A percentile compares a stretch with the other conserved stretches of the same genome.
These are phyloP conservation scores for Neomorphus geoffroyi DNA, from an alignment of 2,797 vertebrate genomes.

Conservation along the genomic window DNA sequence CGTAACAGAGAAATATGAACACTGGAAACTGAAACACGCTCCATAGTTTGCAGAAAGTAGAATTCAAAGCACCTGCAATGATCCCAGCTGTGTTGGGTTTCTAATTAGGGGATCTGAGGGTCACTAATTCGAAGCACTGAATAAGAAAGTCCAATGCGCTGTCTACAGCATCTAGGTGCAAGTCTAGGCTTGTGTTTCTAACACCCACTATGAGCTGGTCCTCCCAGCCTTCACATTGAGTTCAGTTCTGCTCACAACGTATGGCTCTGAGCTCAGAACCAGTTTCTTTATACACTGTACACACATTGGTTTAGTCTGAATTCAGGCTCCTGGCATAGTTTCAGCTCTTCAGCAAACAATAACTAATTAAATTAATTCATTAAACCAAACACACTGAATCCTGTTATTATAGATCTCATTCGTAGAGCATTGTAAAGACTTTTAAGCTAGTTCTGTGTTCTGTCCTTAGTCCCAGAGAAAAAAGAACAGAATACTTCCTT, in stretches of 20 bases:
- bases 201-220: neutral
- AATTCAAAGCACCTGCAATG: neutral
- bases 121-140: neutral
- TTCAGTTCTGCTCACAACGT: neutral
- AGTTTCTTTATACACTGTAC: neutral
- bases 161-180: neutral
- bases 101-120: neutral
- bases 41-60: neutral
- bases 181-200: neutral
- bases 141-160: neutral
- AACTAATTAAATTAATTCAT: slow-evolving; percentile 19
- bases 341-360: neutral
- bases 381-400: neutral
- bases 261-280: neutral
- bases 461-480: neutral
- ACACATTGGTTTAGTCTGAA: neutral
- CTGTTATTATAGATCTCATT: neutral
- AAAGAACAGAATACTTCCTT: neutral
- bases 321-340: neutral
- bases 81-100: neutral
- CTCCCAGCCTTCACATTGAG: neutral
- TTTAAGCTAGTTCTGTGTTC: neutral
- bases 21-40: neutral
- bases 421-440: neutral
- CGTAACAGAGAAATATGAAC: neutral